A percentile compares a stretch with the other conserved stretches of the same genome.
Evolutionary conservation across 2,888 invertebrate species (phyloP).

Genomic region (Chirona hameri): DNA sequence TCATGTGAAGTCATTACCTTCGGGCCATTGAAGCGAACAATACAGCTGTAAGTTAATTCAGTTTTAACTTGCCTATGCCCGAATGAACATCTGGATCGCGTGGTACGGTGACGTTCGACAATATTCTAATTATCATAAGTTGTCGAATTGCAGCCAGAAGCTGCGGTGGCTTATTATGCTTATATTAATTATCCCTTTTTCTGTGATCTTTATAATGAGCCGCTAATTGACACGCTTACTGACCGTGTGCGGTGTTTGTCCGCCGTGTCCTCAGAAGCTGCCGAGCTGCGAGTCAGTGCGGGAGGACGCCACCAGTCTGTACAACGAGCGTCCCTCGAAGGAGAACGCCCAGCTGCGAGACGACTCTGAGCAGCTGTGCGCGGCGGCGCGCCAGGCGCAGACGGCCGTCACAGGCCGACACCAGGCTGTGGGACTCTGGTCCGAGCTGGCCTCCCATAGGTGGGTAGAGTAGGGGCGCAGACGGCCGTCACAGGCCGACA

Average conservation of each 20-base stretch:
- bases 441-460: neutral
- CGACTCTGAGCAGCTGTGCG: slow-evolving; percentile 13
- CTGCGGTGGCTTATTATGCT: too few species aligned
- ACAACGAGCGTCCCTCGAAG: neutral
- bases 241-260: neutral
- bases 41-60: too few species aligned
- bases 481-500: neutral
- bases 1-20: too few species aligned
- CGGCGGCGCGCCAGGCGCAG: neutral
- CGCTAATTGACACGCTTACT: neutral
- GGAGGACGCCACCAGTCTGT: slow-evolving; percentile 12
- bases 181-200: too few species aligned
- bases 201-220: too few species aligned
- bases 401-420: neutral
- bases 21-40: too few species aligned
- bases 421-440: neutral
- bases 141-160: too few species aligned
- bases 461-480: neutral
- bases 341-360: slow-evolving; percentile 22
- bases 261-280: neutral
- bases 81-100: too few species aligned
- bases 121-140: too few species aligned
- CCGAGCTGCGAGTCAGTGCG: neutral
- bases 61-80: too few species aligned
- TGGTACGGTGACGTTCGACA: too few species aligned